These are phyloP conservation scores for Chiloscyllium punctatum DNA, from an alignment of 2,797 vertebrate species.

Conservation along the genomic window DNA sequence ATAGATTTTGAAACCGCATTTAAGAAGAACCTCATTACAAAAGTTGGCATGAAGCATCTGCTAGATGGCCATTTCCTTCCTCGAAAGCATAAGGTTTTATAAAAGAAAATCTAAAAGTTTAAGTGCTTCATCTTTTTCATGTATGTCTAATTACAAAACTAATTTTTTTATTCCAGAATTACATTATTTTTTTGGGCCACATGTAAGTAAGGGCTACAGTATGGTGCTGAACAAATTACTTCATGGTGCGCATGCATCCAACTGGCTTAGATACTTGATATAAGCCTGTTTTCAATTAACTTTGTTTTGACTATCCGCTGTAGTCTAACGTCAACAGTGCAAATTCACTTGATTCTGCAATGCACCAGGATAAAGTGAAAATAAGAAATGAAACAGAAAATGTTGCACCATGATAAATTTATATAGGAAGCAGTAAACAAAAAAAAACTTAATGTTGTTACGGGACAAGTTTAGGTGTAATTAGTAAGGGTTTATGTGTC, in stretches of 20 bases:
- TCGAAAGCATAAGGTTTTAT: not conserved
- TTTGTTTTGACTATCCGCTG: not conserved
- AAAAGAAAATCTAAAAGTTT: not conserved
- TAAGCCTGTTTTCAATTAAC: constrained; percentile 35
- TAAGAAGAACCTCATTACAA: not conserved
- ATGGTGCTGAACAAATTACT: constrained; percentile 11
- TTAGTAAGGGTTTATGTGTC: not conserved
- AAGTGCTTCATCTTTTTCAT: not conserved
- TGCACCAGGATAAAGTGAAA: not conserved
- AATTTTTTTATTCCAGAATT: not conserved
- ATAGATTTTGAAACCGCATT: not conserved
- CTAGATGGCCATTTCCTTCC: not conserved
- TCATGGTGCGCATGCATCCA: not conserved
- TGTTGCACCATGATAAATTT: not conserved
- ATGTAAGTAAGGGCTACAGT: not conserved
- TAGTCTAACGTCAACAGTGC: not conserved
- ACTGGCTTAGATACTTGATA: constrained; percentile 22
- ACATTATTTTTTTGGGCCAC: not conserved
- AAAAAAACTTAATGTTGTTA: not conserved
- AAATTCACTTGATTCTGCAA: not conserved
- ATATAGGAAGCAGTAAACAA: constrained; percentile 17
- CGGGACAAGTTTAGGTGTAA: constrained; percentile 25
- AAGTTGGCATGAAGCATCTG: not conserved
- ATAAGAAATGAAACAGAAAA: constrained; percentile 17
- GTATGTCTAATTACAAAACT: not conserved